Percentiles rank a stretch among this genome's conserved stretches.
phyloP scores from a whole-genome alignment of 2,113 vertebrate genomes.

The Empidonax alnorum region DNA sequence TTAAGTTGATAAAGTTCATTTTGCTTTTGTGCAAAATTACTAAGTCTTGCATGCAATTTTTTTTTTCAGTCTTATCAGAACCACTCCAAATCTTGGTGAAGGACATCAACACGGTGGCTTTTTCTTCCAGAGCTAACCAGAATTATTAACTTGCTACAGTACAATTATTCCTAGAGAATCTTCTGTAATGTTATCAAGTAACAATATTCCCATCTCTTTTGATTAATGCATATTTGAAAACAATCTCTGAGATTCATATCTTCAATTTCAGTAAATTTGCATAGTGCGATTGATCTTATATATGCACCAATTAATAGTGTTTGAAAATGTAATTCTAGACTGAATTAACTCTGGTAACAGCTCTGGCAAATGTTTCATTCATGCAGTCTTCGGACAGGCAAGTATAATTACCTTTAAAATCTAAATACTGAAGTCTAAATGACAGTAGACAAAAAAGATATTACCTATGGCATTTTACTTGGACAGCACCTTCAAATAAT shows the following conservation, averaged over 20 bases:
- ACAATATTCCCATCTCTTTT: background rate
- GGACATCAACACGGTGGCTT: fast-evolving
- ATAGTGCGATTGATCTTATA: background rate
- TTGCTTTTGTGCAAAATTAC: background rate
- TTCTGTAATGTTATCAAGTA: background rate
- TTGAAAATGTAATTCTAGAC: background rate
- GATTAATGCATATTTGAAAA: background rate
- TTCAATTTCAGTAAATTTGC: background rate
- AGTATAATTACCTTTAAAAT: background rate
- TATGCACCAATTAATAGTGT: background rate
- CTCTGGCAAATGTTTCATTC: background rate
- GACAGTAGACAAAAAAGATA: background rate
- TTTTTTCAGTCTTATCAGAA: background rate
- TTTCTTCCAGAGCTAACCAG: background rate
- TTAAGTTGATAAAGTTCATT: background rate
- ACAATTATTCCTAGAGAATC: background rate
- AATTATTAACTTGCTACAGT: background rate
- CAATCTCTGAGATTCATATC: background rate
- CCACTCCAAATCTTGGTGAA: background rate
- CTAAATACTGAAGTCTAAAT: background rate
- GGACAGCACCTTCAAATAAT: background rate
- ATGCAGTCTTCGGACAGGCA: background rate
- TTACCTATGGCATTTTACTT: background rate
- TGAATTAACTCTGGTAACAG: background rate
- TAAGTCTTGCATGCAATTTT: background rate